A percentile compares a stretch with the other conserved stretches of the same genome.
phyloP scores from a whole-genome alignment of 1,140 invertebrate genomes.

The Drosophila simulans region DNA sequence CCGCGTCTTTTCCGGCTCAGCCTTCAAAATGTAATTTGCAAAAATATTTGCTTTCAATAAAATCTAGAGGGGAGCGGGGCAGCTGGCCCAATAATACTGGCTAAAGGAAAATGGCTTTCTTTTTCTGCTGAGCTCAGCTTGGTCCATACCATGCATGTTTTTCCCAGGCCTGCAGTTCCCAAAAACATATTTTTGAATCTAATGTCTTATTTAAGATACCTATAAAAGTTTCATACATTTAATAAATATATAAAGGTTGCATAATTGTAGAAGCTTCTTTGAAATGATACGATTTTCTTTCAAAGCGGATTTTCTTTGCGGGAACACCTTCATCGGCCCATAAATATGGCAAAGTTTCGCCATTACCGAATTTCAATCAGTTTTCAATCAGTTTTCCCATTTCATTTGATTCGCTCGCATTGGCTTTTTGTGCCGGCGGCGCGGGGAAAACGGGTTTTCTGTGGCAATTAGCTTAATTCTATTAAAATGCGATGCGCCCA shows the following conservation, averaged over 20 bases:
- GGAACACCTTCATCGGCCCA: slow-evolving; percentile 21
- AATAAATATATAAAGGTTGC: no score
- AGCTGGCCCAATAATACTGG: slow-evolving; percentile 21
- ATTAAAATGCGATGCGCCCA: slow-evolving; percentile 62
- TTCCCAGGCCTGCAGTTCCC: slow-evolving; percentile 14
- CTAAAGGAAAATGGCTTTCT: slow-evolving; percentile 19
- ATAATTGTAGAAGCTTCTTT: no score
- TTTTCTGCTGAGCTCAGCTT: slow-evolving; percentile 46
- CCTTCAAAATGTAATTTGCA: slow-evolving; percentile 74
- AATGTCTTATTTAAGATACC: no score
- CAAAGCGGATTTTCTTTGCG: neutral
- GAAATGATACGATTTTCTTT: neutral
- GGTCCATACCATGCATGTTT: slow-evolving; percentile 18
- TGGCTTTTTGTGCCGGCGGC: slow-evolving; percentile 7
- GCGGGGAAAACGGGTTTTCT: slow-evolving; percentile 47
- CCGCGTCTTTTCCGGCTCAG: slow-evolving; percentile 34
- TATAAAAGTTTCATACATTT: no score
- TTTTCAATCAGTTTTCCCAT: slow-evolving; percentile 58
- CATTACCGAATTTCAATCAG: slow-evolving; percentile 63
- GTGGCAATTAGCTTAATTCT: slow-evolving; percentile 76
- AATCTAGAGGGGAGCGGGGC: slow-evolving; percentile 8
- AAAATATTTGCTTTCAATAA: slow-evolving; percentile 81
- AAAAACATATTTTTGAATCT: neutral
- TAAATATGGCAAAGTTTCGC: slow-evolving; percentile 34
- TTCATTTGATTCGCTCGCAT: slow-evolving; percentile 38